Base-by-base conservation (phyloP, 2,888 invertebrate genomes). In the Apodemia zela region DNA sequence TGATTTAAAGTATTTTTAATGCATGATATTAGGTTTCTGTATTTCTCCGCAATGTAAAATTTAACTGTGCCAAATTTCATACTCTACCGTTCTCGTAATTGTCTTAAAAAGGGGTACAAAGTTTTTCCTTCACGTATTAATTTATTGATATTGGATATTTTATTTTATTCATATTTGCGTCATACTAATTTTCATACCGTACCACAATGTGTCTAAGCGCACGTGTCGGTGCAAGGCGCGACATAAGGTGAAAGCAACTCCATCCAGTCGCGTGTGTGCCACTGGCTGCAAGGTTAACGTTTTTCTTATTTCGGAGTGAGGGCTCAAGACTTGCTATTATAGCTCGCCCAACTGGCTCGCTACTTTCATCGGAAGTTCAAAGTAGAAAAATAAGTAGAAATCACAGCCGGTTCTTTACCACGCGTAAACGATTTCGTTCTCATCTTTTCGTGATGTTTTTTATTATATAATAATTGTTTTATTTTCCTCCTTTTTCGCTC, bases 341-440 rank as follows among this genome's bases (percentile, higher is more conserved):
- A 73, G 73, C 76, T 72, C 73, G 75, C 75, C 73, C 74, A 76
- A 78, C 75, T 72, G 68, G 75, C 73, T 80, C 78, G 74, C 71
- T 73, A 81, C 88, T 87, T 87, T 89, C 86, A 81, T 84, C 81
- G 82, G 83, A 87, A 84, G 85, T 81, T 81, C 74, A 80, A 78
- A 75, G 78, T 82, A 80, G 83, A 83, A 83, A 84, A 80, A 83
- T 78, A 68, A 78, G 72, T 59, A 59, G 63, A 63, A 63, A 63
- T 77, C 77, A 71, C 58, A 51, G 62, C 49, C 49, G 38, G 64
- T 67, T 65, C 63, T 67, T 66, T 61, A 45, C 54, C 33, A 33
- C 33, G 33, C 33, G 33, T 33, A 47, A 54, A n/a, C 33, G 54
- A 58, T 47, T 47, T 47, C n/a, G n/a, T 47, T 35, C 17, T 25